Base-by-base conservation (phyloP, 2,113 vertebrate genomes). In the human region DNA sequence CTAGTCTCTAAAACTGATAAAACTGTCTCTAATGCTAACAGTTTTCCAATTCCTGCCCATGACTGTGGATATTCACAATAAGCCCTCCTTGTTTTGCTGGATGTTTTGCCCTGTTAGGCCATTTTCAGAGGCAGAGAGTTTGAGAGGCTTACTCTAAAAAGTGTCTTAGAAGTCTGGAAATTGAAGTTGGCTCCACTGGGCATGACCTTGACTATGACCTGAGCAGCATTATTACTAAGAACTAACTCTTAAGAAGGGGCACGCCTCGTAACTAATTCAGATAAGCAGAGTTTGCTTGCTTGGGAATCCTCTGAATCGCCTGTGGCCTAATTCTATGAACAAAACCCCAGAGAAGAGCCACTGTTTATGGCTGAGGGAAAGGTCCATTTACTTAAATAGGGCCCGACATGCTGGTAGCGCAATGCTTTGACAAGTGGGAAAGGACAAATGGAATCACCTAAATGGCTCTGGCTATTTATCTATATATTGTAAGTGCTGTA, bases 381-480 rank as follows among this genome's bases (percentile, higher is more conserved):
- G 85, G 80, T 85, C 79, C 79, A 59, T 90, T 96, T 80, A n/a
- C 88, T 96, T 90, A 83, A 89, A 92, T 30, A 45, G 48, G 52
- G 43, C 52, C 78, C 3, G 1, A 52, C 72, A 40, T 38, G 48
- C 48, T 95, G 38, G 76, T 78, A 61, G 90, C 76, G 75, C 82
- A 90, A 68, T 38, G 52, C 89, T 93, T 90, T 98, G 96, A 96
- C 89, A 95, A 97, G 96, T 92, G 75, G 87, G 84, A 92, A 94
- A 94, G 83, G 96, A 94, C 86, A 94, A 93, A 95, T 48, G 87
- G 78, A 95, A 94, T 95, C 40, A 94, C 70, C 95, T 97, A 97
- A 97, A 95, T 95, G 91, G 78, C 80, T 89, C 1, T 7, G 68
- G 96, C 93, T 97, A 89, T 96, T 96, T 96, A 92, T 98, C 92